Evolutionary conservation across 2,797 vertebrate species (phyloP), one percentile per base, ranked within the genome.

Genomic region (Girardinus metallicus): DNA sequence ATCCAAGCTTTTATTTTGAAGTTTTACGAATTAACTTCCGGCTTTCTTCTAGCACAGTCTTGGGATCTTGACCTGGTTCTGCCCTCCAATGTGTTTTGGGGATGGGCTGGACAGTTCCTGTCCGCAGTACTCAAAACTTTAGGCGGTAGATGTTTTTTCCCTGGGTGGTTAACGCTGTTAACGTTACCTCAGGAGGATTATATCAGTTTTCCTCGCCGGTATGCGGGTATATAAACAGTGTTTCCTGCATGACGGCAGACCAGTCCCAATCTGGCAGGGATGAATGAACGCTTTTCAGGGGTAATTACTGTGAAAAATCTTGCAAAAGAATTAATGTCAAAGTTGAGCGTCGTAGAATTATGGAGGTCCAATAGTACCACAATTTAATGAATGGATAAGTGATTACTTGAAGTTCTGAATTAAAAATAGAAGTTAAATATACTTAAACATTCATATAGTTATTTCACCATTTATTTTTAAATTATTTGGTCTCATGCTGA

Each of bases 111-210:
- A 79, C 86, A 81, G 85, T 91, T 92, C 87, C 87, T 91, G 88
- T 89, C 89, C 84, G 72, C 80, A 74, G 5, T 47, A 60, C 72
- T 87, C 83, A 88, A 92, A 92, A 90, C 60, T 91, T 91, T 80
- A 73, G 91, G 91, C 90, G 91, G 86, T 26, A 87, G 75, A 83
- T 23, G 60, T 83, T 21, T 41, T 41, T 71, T 9, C 39, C 23
- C 66, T 5, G 66, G 39, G 66, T 43, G 39, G 66, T 70, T 70
- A 13, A 41, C 10, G 55, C 4, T n/a, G 46, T 75, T 3, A 47
- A 51, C 34, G 76, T 75, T 72, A 46, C 41, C 76, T 34, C 72
- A n/a, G 72, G 68, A 13, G 44, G 62, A 70, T 13, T 73, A 23
- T 57, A 43, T 60, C 57, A 26, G 5, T 73, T 66, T 82, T 85